Evolutionary conservation across 2,888 invertebrate genomes (phyloP), one percentile per base, ranked within the genome.

Genomic region (Notodonta dromedarius): DNA sequence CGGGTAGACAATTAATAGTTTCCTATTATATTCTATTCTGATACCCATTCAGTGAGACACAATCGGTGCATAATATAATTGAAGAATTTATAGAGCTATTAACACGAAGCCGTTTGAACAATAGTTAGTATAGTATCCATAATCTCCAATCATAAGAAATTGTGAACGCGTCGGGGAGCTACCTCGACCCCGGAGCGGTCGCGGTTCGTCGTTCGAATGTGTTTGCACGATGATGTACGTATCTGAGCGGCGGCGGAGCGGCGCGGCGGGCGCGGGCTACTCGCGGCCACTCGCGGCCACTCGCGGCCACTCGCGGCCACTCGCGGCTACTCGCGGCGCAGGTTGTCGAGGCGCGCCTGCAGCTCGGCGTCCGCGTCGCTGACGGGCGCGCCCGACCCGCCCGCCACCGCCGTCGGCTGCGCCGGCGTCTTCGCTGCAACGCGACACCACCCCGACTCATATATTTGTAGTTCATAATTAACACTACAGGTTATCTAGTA

Each of bases 361-460:
- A 99, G 95, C 93, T 99, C 99, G 24, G 99, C 99, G 94, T 99
- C 99, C 0, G 98, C 98, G 88, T 97, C 98, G n/a, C 95, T 94
- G 62, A 96, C 80, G 24, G 91, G 89, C 12, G 87, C 91, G 6
- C 89, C 65, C 53, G 66, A 62, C 13, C 85, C 89, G 86, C 65
- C 89, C 54, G 84, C 89, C 65, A 63, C 86, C 84, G 67, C 90
- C 88, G 63, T 95, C 88, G 70, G 95, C 94, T 69, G 95, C 56
- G 95, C 94, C 13, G 96, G 96, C 62, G 95, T 94, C 79, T 96
- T 96, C 35, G 94, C 94, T 75, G 94, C 93, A 56, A 50, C 59
- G 24, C 24, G 24, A 24, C 62, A 56, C 14, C 46, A 58, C 42
- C 7, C 59, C 6, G 58, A 8, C 8, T 11, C 44, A 24, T n/a